Evolutionary conservation across 2,888 invertebrate genomes (phyloP).

Genomic region (Malthinus flaveolus): DNA sequence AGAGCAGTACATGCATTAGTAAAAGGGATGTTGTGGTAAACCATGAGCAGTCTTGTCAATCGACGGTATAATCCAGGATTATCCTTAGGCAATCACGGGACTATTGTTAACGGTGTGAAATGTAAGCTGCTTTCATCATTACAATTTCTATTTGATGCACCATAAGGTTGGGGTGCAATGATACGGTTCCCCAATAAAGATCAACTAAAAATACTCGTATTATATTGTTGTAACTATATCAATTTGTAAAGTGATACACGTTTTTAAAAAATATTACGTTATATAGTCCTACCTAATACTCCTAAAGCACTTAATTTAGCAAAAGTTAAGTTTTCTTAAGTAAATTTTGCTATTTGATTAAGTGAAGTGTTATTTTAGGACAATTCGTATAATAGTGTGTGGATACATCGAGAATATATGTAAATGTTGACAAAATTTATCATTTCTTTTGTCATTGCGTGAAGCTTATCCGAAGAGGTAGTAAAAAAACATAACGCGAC

Average conservation of each 20-base stretch:
- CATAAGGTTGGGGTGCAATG: constrained; percentile 25
- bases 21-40: constrained; percentile 30
- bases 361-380: constrained; percentile 2
- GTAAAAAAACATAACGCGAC: constrained; percentile 25
- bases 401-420: background rate
- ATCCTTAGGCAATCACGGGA: constrained; percentile 55
- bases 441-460: constrained; percentile 14
- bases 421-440: constrained; percentile 22
- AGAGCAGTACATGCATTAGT: constrained; percentile 29
- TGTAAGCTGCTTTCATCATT: constrained; percentile 46
- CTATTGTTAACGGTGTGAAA: constrained; percentile 56
- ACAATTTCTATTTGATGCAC: constrained; percentile 30
- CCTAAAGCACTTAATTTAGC: no score
- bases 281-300: background rate
- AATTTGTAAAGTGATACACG: background rate
- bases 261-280: no score
- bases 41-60: constrained; percentile 46
- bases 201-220: constrained; percentile 8
- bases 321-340: no score
- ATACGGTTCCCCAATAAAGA: constrained; percentile 16
- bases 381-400: background rate
- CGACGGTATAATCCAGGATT: constrained; percentile 53
- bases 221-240: background rate
- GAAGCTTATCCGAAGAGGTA: constrained; percentile 15
- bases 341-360: background rate